Percentiles rank a stretch among this genome's conserved stretches.
These are phyloP conservation scores for Girardinus metallicus DNA, from an alignment of 2,797 vertebrate genomes.

Conservation along the genomic window DNA sequence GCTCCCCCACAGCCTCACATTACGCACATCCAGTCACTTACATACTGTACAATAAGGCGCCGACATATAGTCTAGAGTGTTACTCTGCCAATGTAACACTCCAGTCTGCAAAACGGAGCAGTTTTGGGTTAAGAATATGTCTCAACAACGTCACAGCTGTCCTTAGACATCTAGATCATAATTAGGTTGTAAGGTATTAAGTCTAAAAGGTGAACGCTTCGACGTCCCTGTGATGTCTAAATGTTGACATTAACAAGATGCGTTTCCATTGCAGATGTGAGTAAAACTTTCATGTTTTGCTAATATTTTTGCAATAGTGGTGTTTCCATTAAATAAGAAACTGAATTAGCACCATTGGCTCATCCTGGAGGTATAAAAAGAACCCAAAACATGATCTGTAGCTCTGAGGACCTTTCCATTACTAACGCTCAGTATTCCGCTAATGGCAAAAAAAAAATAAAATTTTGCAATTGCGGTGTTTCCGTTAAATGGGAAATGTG, in stretches of 20 bases:
- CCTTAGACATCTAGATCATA: not conserved
- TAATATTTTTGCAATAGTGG: too few relatives aligned
- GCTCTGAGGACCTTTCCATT: too few relatives aligned
- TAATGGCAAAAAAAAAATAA: too few relatives aligned
- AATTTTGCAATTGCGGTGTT: too few relatives aligned
- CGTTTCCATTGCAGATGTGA: not conserved
- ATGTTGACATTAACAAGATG: not conserved
- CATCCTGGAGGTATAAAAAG: too few relatives aligned
- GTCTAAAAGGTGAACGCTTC: not conserved
- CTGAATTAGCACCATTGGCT: not conserved
- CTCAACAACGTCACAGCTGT: not conserved
- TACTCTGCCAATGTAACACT: too few relatives aligned
- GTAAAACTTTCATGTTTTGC: too few relatives aligned
- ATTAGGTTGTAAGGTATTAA: not conserved
- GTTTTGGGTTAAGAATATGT: not conserved
- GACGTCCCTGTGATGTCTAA: not conserved
- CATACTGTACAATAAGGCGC: not conserved
- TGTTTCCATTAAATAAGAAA: too few relatives aligned
- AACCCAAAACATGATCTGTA: too few relatives aligned
- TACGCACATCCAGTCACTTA: conserved; percentile 21
- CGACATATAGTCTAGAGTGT: not conserved
- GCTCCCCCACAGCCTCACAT: conserved; percentile 37
- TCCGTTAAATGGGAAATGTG: too few relatives aligned
- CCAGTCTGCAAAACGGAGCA: too few relatives aligned
- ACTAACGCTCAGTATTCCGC: too few relatives aligned